Base-by-base conservation (phyloP, 2,113 vertebrate genomes). In the Aspiorhynchus laticeps region DNA sequence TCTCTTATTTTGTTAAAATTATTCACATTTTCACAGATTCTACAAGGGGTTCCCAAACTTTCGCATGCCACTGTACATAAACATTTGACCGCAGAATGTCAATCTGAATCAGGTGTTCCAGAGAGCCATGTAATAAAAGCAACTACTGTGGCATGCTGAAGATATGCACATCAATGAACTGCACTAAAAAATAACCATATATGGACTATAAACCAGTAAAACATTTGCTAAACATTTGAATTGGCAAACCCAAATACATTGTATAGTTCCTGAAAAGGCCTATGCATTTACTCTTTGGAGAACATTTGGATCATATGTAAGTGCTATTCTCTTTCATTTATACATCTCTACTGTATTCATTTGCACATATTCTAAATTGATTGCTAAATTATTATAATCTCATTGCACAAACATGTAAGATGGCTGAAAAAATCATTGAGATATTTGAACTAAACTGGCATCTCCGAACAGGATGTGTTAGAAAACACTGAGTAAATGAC, bases 211-310 rank as follows among this genome's bases (percentile, higher is more conserved):
- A 85, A 65, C 43, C 9, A 38, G 46, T 85, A 80, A 38, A 51
- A 84, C 59, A 82, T 63, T 59, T 86, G 65, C 36, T 87, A 86
- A 28, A 38, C 59, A 71, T 76, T 65, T 74, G 36, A 79, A 38
- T 5, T 75, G 73, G 24, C 38, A 43, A 87, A 51, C 75, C 73
- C 78, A 56, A 75, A 85, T 73, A 88, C 71, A 38, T 73, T 73
- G 8, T 38, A 11, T 71, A 71, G 31, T 80, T 77, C 79, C 41
- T 65, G 69, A 65, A 69, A 86, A 63, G 74, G 5, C 78, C 5
- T 80, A n/a, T 86, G 78, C 83, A 65, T 89, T 86, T 87, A 83
- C 81, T 90, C 75, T 76, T 46, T 71, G 14, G 48, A 79, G 59
- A 87, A 46, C 78, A 31, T 76, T 24, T 79, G 33, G 19, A 69